Evolutionary conservation across 2,113 vertebrate species (phyloP).

Genomic region (Dicrurus megarhynchus): DNA sequence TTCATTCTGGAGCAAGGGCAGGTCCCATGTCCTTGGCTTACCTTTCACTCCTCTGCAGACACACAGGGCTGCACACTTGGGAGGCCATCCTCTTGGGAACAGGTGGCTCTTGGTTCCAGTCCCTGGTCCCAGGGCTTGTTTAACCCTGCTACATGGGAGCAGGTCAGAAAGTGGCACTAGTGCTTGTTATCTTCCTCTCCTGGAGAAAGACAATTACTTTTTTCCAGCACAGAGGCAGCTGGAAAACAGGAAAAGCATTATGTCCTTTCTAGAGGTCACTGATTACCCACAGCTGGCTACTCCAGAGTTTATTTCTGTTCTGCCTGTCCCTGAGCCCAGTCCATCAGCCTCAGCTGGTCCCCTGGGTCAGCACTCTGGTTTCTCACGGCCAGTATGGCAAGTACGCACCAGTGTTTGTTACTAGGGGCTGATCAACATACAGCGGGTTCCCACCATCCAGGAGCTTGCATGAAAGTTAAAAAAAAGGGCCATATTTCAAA

Average conservation of each 20-base stretch:
- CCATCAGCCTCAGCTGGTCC: neutral
- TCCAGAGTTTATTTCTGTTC: neutral
- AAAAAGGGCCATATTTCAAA: neutral
- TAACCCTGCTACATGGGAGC: neutral
- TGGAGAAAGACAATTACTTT: neutral
- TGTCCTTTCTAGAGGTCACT: neutral
- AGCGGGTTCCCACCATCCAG: neutral
- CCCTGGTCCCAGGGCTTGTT: neutral
- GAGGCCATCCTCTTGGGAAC: neutral
- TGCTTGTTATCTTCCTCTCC: neutral
- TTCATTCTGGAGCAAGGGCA: neutral
- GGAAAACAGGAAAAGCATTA: conserved; percentile 1
- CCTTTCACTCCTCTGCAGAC: neutral
- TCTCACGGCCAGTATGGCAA: neutral
- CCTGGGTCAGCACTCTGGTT: neutral
- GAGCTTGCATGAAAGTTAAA: neutral
- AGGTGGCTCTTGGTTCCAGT: neutral
- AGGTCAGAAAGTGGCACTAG: neutral
- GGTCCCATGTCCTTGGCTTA: neutral
- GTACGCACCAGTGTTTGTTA: accelerated
- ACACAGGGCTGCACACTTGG: neutral
- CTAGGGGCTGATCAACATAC: neutral
- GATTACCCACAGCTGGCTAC: neutral
- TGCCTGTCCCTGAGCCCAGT: neutral
- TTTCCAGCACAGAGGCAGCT: neutral